Conservation (phyloP, 2,888 invertebrate species). For the Pristionchus exspectatus region DNA sequence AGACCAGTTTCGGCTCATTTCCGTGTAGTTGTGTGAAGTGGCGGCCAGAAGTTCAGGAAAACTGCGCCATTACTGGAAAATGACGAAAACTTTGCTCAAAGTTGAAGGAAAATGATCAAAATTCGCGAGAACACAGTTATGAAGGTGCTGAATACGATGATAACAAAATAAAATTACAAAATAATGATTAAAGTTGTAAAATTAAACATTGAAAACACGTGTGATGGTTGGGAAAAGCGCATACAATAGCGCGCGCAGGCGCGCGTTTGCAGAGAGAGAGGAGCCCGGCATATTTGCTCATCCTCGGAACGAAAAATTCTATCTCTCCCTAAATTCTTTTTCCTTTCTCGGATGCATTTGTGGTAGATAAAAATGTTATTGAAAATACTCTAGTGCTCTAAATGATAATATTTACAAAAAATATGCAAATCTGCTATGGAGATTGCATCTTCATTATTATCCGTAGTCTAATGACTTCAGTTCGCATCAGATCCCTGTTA, state of each 20-base stretch:
- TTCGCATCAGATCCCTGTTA: not conserved
- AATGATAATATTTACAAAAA: not conserved
- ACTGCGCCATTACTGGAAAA: slow-evolving; percentile 5
- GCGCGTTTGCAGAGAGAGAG: not conserved
- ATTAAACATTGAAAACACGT: slow-evolving; percentile 19
- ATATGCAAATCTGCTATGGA: not conserved
- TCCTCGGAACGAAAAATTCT: slow-evolving; percentile 39
- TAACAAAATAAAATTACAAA: not conserved
- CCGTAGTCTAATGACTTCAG: not conserved
- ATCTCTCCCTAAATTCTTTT: not conserved
- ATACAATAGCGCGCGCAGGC: not conserved
- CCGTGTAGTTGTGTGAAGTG: not conserved
- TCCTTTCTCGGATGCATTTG: not conserved
- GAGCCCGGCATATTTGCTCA: not conserved
- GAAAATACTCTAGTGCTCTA: not conserved
- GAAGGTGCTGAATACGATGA: slow-evolving; percentile 28
- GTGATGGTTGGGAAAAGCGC: not conserved
- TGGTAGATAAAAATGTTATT: too few relatives aligned
- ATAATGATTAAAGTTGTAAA: not conserved
- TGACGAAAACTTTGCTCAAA: not conserved
- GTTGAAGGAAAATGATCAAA: not conserved
- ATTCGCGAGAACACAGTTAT: not conserved
- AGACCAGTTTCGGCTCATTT: slow-evolving; percentile 56
- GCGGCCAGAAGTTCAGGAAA: not conserved
- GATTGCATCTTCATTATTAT: too few relatives aligned